Percentiles rank a stretch among this genome's conserved stretches.
phyloP scores from a whole-genome alignment of 2,113 vertebrate genomes.

The Abramis brama region DNA sequence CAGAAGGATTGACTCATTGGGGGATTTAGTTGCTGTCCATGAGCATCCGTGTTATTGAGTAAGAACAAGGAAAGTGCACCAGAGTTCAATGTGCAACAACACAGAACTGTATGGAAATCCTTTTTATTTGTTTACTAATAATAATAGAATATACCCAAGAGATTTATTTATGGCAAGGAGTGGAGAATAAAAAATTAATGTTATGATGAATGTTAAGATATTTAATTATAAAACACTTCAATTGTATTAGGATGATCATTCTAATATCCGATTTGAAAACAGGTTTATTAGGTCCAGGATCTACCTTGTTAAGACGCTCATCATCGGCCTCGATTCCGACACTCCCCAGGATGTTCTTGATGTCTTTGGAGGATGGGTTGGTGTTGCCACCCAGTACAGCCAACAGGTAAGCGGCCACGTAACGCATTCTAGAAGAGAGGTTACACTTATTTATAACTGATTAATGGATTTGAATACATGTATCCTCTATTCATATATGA shows the following conservation, averaged over 20 bases:
- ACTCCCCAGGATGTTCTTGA: slow-evolving; percentile 81
- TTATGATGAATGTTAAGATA: neutral
- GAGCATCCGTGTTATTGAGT: neutral
- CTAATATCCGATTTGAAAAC: neutral
- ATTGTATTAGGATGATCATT: neutral
- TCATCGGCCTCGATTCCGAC: slow-evolving; percentile 84
- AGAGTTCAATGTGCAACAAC: neutral
- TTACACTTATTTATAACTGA: neutral
- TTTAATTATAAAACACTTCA: neutral
- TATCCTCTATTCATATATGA: neutral
- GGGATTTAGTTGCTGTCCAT: neutral
- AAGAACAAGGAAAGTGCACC: neutral
- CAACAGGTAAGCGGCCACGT: slow-evolving; percentile 87
- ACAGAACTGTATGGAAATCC: neutral
- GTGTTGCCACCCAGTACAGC: slow-evolving; percentile 81
- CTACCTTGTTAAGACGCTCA: slow-evolving; percentile 79
- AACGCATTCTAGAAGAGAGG: slow-evolving; percentile 79
- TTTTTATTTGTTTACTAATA: too few relatives aligned
- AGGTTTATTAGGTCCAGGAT: neutral
- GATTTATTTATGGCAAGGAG: neutral
- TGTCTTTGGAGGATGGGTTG: slow-evolving; percentile 80
- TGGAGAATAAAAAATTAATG: neutral
- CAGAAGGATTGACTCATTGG: neutral
- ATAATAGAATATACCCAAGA: neutral
- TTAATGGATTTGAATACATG: neutral